These are phyloP conservation scores for Hypocryptadius cinnamomeus DNA, from an alignment of 2,113 vertebrate species.

Conservation along the genomic window DNA sequence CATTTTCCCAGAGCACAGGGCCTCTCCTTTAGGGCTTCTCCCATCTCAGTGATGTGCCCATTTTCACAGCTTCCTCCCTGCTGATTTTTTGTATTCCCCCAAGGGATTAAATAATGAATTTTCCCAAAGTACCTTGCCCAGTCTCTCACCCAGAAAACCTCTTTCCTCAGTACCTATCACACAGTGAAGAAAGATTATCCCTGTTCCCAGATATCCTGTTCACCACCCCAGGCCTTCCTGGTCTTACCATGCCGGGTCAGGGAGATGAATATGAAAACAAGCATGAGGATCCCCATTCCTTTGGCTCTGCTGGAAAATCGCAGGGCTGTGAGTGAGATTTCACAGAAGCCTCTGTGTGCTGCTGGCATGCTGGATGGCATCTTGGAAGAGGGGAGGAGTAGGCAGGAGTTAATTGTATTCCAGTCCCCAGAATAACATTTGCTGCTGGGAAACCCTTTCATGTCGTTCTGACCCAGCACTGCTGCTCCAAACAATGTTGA, in stretches of 20 bases:
- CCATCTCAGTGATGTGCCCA: background rate
- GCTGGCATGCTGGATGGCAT: background rate
- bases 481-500: background rate
- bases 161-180: background rate
- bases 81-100: background rate
- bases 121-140: background rate
- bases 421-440: background rate
- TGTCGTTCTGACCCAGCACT: slow-evolving; percentile 27
- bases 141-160: background rate
- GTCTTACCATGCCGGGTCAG: slow-evolving; percentile 17
- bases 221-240: background rate
- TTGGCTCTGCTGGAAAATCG: background rate
- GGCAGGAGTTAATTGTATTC: slow-evolving; percentile 22
- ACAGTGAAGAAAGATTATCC: background rate
- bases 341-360: background rate
- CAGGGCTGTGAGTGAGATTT: background rate
- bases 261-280: background rate
- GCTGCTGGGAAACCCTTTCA: background rate
- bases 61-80: background rate
- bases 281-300: slow-evolving; percentile 14
- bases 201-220: background rate
- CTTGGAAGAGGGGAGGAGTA: background rate
- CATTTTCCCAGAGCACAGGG: background rate
- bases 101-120: background rate
- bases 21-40: background rate